Conservation (phyloP, 2,888 invertebrate genomes). For the Trichacis sp. region DNA sequence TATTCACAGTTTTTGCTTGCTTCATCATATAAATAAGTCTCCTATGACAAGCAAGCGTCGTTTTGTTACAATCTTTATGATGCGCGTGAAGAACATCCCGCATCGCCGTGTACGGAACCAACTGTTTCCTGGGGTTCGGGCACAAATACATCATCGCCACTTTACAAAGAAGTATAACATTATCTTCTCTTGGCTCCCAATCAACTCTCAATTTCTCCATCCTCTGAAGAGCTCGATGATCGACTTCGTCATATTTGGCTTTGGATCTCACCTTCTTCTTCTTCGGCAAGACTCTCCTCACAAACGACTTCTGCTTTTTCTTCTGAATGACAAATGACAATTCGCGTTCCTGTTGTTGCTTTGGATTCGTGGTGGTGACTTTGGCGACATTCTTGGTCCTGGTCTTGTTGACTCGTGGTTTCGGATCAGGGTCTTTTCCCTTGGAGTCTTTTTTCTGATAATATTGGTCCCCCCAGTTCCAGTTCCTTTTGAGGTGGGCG, state of each 20-base stretch:
- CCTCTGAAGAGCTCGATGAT: slow-evolving; percentile 74
- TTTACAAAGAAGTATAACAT: slow-evolving; percentile 76
- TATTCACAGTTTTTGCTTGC: slow-evolving; percentile 72
- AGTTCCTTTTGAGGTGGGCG: slow-evolving; percentile 76
- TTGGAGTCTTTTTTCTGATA: slow-evolving; percentile 14
- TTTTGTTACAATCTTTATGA: slow-evolving; percentile 75
- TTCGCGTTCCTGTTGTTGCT: slow-evolving; percentile 34
- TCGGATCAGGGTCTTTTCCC: no score
- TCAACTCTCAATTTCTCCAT: slow-evolving; percentile 74
- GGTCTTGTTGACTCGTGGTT: slow-evolving; percentile 20
- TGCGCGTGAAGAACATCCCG: slow-evolving; percentile 73
- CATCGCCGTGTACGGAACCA: slow-evolving; percentile 68
- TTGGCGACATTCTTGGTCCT: slow-evolving; percentile 25
- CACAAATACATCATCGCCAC: slow-evolving; percentile 74
- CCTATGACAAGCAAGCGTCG: slow-evolving; percentile 77
- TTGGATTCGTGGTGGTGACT: background rate
- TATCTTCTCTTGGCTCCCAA: slow-evolving; percentile 80
- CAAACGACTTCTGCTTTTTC: slow-evolving; percentile 50
- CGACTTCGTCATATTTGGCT: slow-evolving; percentile 74
- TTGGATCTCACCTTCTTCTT: slow-evolving; percentile 49
- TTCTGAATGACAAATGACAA: slow-evolving; percentile 26
- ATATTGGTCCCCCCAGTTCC: slow-evolving; percentile 70
- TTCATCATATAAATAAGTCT: slow-evolving; percentile 75
- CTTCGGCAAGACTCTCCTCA: slow-evolving; percentile 58
- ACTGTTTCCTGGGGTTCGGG: slow-evolving; percentile 66